Conservation (phyloP, 2,888 invertebrate genomes). For the Eilema griseolum region DNA sequence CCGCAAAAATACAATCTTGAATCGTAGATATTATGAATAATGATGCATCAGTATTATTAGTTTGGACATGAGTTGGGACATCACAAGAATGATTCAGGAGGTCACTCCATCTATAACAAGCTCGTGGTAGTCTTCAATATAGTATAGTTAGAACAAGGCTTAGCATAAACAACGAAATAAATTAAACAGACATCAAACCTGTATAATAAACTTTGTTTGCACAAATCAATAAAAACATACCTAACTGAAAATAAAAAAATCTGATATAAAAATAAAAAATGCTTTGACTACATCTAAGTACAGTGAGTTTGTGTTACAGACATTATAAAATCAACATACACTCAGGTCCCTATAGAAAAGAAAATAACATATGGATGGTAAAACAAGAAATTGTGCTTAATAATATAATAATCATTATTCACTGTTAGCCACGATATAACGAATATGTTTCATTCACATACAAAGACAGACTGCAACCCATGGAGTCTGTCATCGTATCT, state of each 20-base stretch:
- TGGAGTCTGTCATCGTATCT: no score
- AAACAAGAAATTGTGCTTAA: slow-evolving; percentile 20
- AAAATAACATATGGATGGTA: slow-evolving; percentile 33
- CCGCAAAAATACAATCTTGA: not conserved
- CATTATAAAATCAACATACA: slow-evolving; percentile 22
- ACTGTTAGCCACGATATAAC: slow-evolving; percentile 3
- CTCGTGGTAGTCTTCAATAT: not conserved
- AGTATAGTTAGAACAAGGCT: slow-evolving; percentile 29
- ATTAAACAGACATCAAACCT: slow-evolving; percentile 49
- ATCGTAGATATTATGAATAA: not conserved
- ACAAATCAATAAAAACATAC: slow-evolving; percentile 47
- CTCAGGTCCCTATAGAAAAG: slow-evolving; percentile 35
- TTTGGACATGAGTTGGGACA: not conserved
- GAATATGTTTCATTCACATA: not conserved
- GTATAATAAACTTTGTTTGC: slow-evolving; percentile 53
- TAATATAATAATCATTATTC: slow-evolving; percentile 7
- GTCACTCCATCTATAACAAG: not conserved
- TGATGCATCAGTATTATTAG: no score
- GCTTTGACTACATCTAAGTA: slow-evolving; percentile 5
- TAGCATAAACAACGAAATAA: slow-evolving; percentile 50
- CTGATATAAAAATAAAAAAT: slow-evolving; percentile 37
- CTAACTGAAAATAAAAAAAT: slow-evolving; percentile 47
- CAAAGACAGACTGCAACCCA: no score
- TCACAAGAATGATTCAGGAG: slow-evolving; percentile 16
- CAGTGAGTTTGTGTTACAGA: slow-evolving; percentile 30